Evolutionary conservation across 1,140 invertebrate species (phyloP).

Genomic region (Vanessa atalanta): DNA sequence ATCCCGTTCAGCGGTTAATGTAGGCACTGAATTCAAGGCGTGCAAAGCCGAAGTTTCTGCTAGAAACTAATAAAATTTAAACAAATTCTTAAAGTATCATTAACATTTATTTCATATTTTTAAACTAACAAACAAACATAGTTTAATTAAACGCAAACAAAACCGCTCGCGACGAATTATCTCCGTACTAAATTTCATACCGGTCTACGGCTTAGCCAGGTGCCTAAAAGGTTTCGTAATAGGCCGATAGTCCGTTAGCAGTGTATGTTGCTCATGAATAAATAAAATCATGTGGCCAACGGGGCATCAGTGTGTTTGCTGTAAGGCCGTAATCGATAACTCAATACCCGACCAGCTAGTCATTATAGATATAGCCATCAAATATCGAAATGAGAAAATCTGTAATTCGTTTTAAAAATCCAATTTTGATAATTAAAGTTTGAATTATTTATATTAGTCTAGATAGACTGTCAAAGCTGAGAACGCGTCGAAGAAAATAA

Average conservation of each 20-base stretch:
- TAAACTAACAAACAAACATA: background rate
- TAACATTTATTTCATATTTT: too few species aligned
- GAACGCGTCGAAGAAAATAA: too few species aligned
- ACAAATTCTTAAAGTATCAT: too few species aligned
- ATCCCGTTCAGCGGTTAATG: too few species aligned
- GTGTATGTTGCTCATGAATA: slow-evolving; percentile 19
- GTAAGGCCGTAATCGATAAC: slow-evolving; percentile 28
- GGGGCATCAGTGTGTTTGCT: slow-evolving; percentile 22
- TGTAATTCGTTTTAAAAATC: background rate
- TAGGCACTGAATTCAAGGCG: too few species aligned
- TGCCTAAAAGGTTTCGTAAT: slow-evolving; percentile 22
- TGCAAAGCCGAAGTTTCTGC: too few species aligned
- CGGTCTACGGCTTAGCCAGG: background rate
- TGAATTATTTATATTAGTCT: background rate
- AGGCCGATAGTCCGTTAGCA: slow-evolving; percentile 18
- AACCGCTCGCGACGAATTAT: background rate
- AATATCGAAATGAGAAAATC: background rate
- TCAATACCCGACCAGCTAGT: background rate
- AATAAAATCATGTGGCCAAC: slow-evolving; percentile 25
- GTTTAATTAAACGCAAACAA: slow-evolving; percentile 9
- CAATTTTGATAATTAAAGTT: background rate
- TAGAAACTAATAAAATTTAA: too few species aligned
- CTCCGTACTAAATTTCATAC: background rate
- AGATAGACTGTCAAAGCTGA: background rate
- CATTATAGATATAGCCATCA: background rate